A percentile compares a stretch with the other conserved stretches of the same genome.
phyloP scores from a whole-genome alignment of 1,140 invertebrate species.

The Harpegnathos saltator region DNA sequence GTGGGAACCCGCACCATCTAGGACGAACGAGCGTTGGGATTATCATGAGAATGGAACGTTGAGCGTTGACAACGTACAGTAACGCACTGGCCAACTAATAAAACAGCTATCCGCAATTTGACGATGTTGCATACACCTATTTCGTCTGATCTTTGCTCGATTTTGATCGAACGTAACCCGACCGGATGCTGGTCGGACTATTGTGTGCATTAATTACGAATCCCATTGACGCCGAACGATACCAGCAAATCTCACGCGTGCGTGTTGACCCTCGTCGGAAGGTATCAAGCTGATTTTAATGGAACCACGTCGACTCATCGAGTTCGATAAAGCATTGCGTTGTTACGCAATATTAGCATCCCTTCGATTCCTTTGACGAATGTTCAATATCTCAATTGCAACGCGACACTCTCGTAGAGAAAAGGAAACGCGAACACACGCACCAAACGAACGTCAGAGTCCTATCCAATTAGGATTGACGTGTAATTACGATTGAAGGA shows the following conservation, averaged over 20 bases:
- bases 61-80: not conserved
- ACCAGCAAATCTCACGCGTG: not conserved
- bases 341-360: not conserved
- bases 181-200: not conserved
- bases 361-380: too few species aligned
- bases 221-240: not conserved
- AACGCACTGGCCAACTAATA: not conserved
- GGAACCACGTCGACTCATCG: not conserved
- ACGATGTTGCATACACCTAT: not conserved
- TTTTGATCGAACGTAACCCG: not conserved
- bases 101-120: not conserved
- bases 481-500: not conserved
- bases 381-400: too few species aligned
- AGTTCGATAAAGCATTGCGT: not conserved
- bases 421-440: too few species aligned
- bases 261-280: not conserved
- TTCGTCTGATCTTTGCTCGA: not conserved
- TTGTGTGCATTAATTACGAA: not conserved
- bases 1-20: constrained; percentile 23
- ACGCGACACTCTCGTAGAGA: too few species aligned
- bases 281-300: not conserved
- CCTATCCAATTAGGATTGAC: too few species aligned
- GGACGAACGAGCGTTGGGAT: not conserved
- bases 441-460: too few species aligned
- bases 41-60: not conserved